phyloP scores from a whole-genome alignment of 2,888 invertebrate species.

The Pterostichus niger region DNA sequence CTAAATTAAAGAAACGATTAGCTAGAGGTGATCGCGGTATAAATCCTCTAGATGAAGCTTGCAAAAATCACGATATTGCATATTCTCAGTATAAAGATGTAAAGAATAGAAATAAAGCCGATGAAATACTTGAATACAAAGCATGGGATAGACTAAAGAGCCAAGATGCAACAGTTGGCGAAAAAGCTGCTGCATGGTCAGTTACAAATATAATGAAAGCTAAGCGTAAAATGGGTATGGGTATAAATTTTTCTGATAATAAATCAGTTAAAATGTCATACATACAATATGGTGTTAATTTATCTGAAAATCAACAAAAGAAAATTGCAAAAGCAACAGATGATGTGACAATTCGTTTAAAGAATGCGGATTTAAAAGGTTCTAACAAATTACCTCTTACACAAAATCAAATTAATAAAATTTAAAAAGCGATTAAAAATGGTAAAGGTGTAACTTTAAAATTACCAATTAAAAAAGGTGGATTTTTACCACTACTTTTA shows the following conservation, averaged over 20 bases:
- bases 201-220: too few species aligned
- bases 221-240: too few species aligned
- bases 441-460: too few species aligned
- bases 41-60: constrained; percentile 16
- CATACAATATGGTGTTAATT: constrained; percentile 53
- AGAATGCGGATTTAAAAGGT: neutral
- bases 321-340: constrained; percentile 43
- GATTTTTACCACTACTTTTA: too few species aligned
- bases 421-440: too few species aligned
- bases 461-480: too few species aligned
- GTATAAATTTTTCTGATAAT: too few species aligned
- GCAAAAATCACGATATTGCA: constrained; percentile 65
- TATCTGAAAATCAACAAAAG: constrained; percentile 51
- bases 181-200: too few species aligned
- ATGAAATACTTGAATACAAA: constrained; percentile 27
- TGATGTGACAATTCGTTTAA: neutral
- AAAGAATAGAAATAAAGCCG: constrained; percentile 62
- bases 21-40: constrained; percentile 20
- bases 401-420: neutral
- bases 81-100: constrained; percentile 57
- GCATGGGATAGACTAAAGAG: too few species aligned
- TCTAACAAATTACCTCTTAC: neutral
- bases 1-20: constrained; percentile 59
- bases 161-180: too few species aligned
- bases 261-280: constrained; percentile 20